Percentiles rank a stretch among this genome's conserved stretches.
These are phyloP conservation scores for Drosophila lutescens DNA, from an alignment of 2,888 invertebrate genomes.

Conservation along the genomic window DNA sequence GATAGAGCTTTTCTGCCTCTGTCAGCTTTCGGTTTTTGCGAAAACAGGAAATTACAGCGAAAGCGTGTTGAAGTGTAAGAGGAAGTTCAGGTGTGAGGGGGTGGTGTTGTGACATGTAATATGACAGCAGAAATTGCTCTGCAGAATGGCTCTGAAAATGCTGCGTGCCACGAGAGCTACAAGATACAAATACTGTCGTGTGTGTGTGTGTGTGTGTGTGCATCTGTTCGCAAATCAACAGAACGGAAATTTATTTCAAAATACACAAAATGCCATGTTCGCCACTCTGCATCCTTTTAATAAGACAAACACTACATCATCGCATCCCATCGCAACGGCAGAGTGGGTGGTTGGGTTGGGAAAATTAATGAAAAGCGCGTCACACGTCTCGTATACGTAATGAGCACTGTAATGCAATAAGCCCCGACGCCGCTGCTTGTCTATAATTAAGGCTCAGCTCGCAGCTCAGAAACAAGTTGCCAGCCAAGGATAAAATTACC, in stretches of 20 bases:
- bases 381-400: conserved; percentile 49
- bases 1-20: neutral
- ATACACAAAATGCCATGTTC: conserved; percentile 57
- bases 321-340: neutral
- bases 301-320: conserved; percentile 55
- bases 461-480: conserved; percentile 1
- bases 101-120: conserved; percentile 61
- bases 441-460: conserved; percentile 12
- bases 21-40: conserved; percentile 35
- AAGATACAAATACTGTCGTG: conserved; percentile 30
- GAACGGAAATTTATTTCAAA: conserved; percentile 78
- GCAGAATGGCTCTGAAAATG: conserved; percentile 41
- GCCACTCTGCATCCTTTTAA: conserved; percentile 49
- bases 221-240: conserved; percentile 68
- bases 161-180: conserved; percentile 61
- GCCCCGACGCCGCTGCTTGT: conserved; percentile 12
- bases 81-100: conserved; percentile 56
- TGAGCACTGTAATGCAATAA: conserved; percentile 47
- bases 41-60: conserved; percentile 72
- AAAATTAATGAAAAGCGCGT: conserved; percentile 61
- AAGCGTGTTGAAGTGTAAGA: conserved; percentile 72
- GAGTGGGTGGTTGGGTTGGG: conserved; percentile 26
- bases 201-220: conserved; percentile 21
- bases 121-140: conserved; percentile 66
- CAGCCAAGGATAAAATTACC: conserved; percentile 29